These are phyloP conservation scores for Sebastes taczanowskii DNA, from an alignment of 2,797 vertebrate genomes.

Conservation along the genomic window DNA sequence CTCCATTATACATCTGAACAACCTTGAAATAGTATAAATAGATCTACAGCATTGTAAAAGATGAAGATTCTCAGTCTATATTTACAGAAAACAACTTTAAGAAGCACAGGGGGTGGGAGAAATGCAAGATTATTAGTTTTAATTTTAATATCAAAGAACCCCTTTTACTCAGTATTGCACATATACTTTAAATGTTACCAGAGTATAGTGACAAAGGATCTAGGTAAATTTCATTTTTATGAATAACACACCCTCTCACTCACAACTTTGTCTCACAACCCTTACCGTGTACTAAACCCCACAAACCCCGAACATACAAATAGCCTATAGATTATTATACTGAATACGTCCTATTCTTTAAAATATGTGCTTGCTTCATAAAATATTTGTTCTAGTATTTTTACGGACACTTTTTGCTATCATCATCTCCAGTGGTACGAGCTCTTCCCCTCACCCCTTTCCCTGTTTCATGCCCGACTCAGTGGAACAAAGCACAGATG, in stretches of 20 bases:
- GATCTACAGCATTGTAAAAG: slow-evolving; percentile 79
- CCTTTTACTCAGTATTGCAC: slow-evolving; percentile 72
- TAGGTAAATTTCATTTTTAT: slow-evolving; percentile 52
- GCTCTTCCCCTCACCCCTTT: slow-evolving; percentile 36
- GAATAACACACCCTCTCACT: slow-evolving; percentile 47
- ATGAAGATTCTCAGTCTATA: slow-evolving; percentile 62
- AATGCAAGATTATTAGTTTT: slow-evolving; percentile 52
- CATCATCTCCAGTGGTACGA: slow-evolving; percentile 65
- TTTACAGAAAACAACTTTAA: slow-evolving; percentile 71
- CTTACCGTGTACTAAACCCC: slow-evolving; percentile 58
- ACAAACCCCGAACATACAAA: slow-evolving; percentile 64
- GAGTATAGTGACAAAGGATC: slow-evolving; percentile 62
- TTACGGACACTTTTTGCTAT: slow-evolving; percentile 76
- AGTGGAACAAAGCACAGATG: slow-evolving; percentile 57
- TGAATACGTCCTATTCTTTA: slow-evolving; percentile 75
- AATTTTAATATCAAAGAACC: slow-evolving; percentile 66
- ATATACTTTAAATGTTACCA: slow-evolving; percentile 67
- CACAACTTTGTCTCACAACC: slow-evolving; percentile 30
- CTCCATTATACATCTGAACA: slow-evolving; percentile 72
- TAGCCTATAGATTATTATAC: slow-evolving; percentile 74
- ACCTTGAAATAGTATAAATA: slow-evolving; percentile 79
- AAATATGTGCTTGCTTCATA: slow-evolving; percentile 84
- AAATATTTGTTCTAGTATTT: slow-evolving; percentile 75
- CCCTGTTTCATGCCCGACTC: slow-evolving; percentile 14
- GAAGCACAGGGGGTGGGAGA: slow-evolving; percentile 49